A percentile compares a stretch with the other conserved stretches of the same genome.
Evolutionary conservation across 2,888 invertebrate genomes (phyloP).

Genomic region (Aporophyla lueneburgensis): DNA sequence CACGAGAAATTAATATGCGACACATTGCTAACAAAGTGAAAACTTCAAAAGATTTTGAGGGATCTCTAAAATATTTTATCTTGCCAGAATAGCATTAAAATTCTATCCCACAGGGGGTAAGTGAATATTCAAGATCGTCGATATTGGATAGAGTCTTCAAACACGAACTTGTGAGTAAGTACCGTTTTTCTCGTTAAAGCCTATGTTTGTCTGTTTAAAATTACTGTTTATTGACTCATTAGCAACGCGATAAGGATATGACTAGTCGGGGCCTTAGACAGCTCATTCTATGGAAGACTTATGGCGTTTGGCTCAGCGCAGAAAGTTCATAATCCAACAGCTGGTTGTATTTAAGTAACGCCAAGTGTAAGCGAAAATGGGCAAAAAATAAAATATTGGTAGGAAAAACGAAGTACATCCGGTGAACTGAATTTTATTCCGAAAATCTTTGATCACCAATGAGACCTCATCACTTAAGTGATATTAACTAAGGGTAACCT

Average conservation of each 20-base stretch:
- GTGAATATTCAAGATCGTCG: conserved; percentile 21
- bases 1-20: not conserved
- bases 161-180: not conserved
- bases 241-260: not conserved
- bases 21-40: not conserved
- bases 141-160: conserved; percentile 33
- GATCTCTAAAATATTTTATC: conserved; percentile 15
- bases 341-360: not conserved
- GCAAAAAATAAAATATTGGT: too few relatives aligned
- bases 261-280: not conserved
- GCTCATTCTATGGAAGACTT: not conserved
- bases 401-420: too few relatives aligned
- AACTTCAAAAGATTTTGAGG: not conserved
- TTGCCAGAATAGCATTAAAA: not conserved
- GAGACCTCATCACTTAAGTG: not conserved
- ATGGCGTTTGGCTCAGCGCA: not conserved
- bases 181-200: conserved; percentile 16
- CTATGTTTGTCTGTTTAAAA: not conserved
- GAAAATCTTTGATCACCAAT: too few relatives aligned
- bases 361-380: not conserved
- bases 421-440: too few relatives aligned
- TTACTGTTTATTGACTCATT: conserved; percentile 23
- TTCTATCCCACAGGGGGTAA: conserved; percentile 2
- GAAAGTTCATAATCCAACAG: not conserved
- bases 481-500: too few relatives aligned